Evolutionary conservation across 2,113 vertebrate species (phyloP).

Genomic region (Phyllostomus discolor): DNA sequence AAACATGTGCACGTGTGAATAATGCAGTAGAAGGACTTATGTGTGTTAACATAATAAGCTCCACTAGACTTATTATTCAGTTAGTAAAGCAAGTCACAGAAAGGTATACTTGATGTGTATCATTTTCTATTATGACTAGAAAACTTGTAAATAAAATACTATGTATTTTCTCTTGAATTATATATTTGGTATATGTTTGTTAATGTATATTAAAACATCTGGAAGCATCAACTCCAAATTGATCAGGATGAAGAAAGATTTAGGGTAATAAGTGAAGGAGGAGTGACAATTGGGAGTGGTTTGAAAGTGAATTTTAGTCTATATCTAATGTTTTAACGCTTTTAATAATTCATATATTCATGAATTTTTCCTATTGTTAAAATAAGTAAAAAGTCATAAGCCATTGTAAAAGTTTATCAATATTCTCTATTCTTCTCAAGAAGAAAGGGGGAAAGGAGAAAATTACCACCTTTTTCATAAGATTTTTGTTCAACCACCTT

Average conservation of each 20-base stretch:
- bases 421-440: neutral
- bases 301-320: neutral
- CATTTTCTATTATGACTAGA: neutral
- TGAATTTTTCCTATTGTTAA: neutral
- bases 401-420: neutral
- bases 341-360: neutral
- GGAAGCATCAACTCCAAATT: neutral
- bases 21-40: neutral
- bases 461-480: neutral
- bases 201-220: neutral
- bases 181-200: neutral
- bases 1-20: neutral
- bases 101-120: neutral
- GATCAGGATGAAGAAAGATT: neutral
- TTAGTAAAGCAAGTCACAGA: neutral
- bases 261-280: neutral
- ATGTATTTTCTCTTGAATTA: neutral
- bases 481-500: neutral
- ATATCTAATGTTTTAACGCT: neutral
- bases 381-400: neutral
- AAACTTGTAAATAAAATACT: neutral
- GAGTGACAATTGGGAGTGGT: neutral
- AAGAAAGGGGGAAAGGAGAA: neutral
- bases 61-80: neutral
- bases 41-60: neutral